Conservation (phyloP, 2,888 invertebrate genomes). For the Diabrotica balteata region DNA sequence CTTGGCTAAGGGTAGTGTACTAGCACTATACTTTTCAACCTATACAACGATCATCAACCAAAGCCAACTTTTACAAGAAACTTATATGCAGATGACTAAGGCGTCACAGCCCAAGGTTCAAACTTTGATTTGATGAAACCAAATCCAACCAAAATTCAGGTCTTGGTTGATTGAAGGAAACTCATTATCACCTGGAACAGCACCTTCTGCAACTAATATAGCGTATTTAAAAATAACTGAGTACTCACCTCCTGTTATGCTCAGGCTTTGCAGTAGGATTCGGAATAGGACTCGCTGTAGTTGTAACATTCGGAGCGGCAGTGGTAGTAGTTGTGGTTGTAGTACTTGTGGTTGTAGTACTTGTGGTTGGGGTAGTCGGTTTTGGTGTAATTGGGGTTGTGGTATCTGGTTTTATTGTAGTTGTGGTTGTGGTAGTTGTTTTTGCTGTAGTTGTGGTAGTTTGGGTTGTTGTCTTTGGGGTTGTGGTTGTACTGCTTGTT, state of each 20-base stretch:
- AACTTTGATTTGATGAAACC: too few relatives aligned
- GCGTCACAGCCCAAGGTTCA: too few relatives aligned
- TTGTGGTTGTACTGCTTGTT: neutral
- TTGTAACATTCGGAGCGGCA: slow-evolving; percentile 29
- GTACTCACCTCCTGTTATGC: slow-evolving; percentile 53
- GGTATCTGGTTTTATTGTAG: slow-evolving; percentile 33
- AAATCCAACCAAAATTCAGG: too few relatives aligned
- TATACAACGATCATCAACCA: too few relatives aligned
- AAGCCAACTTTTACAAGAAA: too few relatives aligned
- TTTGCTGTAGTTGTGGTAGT: neutral
- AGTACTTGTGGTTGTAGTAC: slow-evolving; percentile 34
- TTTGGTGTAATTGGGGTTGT: slow-evolving; percentile 33
- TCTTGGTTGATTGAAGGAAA: too few relatives aligned
- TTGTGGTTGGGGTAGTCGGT: slow-evolving; percentile 11
- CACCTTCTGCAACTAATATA: neutral
- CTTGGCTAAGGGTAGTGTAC: too few relatives aligned
- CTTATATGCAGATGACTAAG: too few relatives aligned
- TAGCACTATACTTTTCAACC: too few relatives aligned
- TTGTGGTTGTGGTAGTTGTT: slow-evolving; percentile 33
- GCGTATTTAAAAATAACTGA: neutral
- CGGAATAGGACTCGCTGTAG: slow-evolving; percentile 46
- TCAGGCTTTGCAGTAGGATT: slow-evolving; percentile 46
- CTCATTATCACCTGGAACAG: too few relatives aligned
- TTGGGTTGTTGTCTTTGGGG: neutral
- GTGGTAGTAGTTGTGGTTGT: slow-evolving; percentile 38